These are phyloP conservation scores for Eretmochelys imbricata DNA, from an alignment of 2,113 vertebrate genomes.

Conservation along the genomic window DNA sequence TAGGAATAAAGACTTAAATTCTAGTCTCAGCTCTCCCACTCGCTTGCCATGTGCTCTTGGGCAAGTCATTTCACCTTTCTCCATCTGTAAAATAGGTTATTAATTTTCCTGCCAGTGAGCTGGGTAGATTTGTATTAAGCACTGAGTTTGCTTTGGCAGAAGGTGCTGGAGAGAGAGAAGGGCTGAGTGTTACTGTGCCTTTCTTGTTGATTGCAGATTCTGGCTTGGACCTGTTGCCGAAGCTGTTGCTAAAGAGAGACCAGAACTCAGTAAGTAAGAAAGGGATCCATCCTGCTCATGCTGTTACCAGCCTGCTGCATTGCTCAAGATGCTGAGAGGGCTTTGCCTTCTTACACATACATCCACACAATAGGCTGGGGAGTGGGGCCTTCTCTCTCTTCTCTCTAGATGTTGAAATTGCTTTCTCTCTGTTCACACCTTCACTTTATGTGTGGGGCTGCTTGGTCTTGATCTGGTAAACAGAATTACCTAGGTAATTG, in stretches of 20 bases:
- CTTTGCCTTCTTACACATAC: rapidly evolving
- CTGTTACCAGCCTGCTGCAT: rapidly evolving
- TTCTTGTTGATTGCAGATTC: conserved; percentile 59
- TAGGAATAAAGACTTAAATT: not conserved
- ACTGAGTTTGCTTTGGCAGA: not conserved
- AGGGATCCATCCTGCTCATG: rapidly evolving
- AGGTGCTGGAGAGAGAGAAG: not conserved
- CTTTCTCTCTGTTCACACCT: not conserved
- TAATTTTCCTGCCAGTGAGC: not conserved
- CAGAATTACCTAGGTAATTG: not conserved
- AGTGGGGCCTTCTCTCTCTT: rapidly evolving
- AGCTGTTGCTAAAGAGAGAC: conserved; percentile 81
- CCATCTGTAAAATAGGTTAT: not conserved
- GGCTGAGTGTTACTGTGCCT: not conserved
- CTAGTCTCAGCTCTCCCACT: too few relatives aligned
- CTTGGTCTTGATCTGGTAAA: not conserved
- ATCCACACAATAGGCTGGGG: rapidly evolving
- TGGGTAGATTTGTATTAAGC: not conserved
- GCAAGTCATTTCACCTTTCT: not conserved
- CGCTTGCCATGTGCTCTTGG: too few relatives aligned
- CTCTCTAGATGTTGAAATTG: not conserved
- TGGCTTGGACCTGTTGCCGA: conserved; percentile 68
- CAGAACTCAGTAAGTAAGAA: conserved; percentile 79
- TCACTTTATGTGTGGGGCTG: not conserved
- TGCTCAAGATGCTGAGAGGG: rapidly evolving